Evolutionary conservation across 2,113 vertebrate genomes (phyloP).

Genomic region (Nothoprocta pentlandii): DNA sequence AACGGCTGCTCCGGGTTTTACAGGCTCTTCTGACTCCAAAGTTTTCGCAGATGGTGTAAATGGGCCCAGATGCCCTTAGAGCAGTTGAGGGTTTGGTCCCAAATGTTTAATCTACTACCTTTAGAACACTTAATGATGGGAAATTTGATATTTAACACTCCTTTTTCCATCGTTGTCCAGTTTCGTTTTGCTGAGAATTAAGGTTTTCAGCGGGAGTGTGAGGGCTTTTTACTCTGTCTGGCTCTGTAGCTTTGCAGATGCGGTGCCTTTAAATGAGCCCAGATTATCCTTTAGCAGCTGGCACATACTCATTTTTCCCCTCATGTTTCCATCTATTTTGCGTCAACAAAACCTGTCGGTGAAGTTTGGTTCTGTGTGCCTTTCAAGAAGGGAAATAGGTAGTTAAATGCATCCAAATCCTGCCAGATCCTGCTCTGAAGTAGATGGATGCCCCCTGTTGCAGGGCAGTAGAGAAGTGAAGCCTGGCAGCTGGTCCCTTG

Average conservation of each 20-base stretch:
- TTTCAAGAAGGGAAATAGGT: background rate
- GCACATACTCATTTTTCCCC: background rate
- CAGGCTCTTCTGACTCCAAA: constrained; percentile 6
- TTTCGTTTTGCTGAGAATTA: constrained; percentile 14
- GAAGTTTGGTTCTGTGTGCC: background rate
- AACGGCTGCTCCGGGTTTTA: constrained; percentile 6
- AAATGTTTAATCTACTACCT: constrained; percentile 28
- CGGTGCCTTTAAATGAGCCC: background rate
- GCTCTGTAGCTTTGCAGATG: background rate
- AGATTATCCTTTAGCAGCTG: constrained; percentile 34
- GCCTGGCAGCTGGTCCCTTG: too few relatives aligned
- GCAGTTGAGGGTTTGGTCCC: background rate
- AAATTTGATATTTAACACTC: constrained; percentile 10
- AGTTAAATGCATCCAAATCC: background rate
- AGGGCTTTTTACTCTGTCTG: background rate
- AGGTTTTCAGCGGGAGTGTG: background rate
- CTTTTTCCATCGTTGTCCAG: background rate
- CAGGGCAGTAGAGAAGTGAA: background rate
- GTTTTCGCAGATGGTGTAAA: background rate
- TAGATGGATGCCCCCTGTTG: background rate
- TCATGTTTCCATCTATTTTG: constrained; percentile 3
- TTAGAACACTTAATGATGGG: background rate
- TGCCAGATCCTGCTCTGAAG: background rate
- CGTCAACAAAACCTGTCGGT: background rate
- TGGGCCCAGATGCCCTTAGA: constrained; percentile 6